Conservation (phyloP, 2,888 invertebrate genomes). For the Platycheirus albimanus region DNA sequence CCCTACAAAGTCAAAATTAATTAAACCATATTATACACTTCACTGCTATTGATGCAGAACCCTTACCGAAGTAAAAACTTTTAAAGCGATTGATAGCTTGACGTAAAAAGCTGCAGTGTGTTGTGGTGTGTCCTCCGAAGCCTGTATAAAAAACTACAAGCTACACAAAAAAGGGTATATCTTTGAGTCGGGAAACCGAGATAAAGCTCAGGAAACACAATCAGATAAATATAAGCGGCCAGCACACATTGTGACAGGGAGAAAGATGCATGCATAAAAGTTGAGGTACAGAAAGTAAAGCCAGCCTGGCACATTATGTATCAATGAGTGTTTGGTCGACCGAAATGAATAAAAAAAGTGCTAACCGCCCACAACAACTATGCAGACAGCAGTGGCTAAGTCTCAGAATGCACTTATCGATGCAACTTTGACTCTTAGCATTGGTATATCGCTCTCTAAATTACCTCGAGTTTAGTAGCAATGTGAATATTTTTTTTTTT, state of each 20-base stretch:
- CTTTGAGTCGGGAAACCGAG: conserved; percentile 64
- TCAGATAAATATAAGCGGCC: conserved; percentile 67
- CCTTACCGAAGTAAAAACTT: conserved; percentile 27
- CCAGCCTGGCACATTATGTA: conserved; percentile 26
- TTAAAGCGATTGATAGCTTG: conserved; percentile 39
- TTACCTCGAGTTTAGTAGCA: conserved; percentile 52
- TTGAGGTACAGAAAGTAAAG: conserved; percentile 1
- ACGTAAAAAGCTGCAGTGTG: conserved; percentile 28
- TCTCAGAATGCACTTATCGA: conserved; percentile 61
- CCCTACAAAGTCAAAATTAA: conserved; percentile 58
- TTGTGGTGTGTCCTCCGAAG: conserved; percentile 40
- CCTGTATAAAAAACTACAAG: conserved; percentile 24
- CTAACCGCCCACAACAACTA: conserved; percentile 29
- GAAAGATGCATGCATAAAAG: neutral
- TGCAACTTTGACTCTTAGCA: conserved; percentile 73
- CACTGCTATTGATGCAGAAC: neutral
- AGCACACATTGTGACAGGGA: conserved; percentile 63
- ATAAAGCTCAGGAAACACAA: conserved; percentile 64
- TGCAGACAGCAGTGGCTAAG: conserved; percentile 39
- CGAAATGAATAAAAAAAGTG: conserved; percentile 38
- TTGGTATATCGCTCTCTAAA: conserved; percentile 72
- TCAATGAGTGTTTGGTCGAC: conserved; percentile 48
- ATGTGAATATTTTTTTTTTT: too few species aligned
- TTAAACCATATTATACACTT: conserved; percentile 69
- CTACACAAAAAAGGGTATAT: conserved; percentile 10